Evolutionary conservation across 2,797 vertebrate species (phyloP), one percentile per base, ranked within the genome.

Genomic region (Champsocephalus esox): DNA sequence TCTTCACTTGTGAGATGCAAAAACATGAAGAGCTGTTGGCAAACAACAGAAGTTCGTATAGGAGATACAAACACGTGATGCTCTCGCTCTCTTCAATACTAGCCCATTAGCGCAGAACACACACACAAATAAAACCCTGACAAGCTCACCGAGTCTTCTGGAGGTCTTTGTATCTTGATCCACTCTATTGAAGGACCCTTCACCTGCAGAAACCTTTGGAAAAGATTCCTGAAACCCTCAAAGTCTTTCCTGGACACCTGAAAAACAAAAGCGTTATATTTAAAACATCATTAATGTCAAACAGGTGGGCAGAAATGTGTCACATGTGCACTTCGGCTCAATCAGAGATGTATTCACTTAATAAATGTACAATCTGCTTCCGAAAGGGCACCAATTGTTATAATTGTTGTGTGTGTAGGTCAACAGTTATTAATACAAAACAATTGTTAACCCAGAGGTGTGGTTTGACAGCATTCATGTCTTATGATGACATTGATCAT

Each of bases 111-210:
- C 12, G n/a, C 3, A 54, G 3, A 34, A 38, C 34, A 38, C 34
- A 12, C 14, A 7, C 44, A n/a, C 4, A 21, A 38, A n/a, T 51
- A 13, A 51, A 43, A 7, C n/a, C 14, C 3, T 3, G 2, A 57
- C 1, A 10, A 76, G 60, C 1, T 86, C 93, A 99, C 98, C 34
- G 97, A 99, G 89, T 99, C 97, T 81, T 99, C 98, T 45, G 98
- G 98, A 84, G 98, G 97, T 91, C 96, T 96, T 87, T 98, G 96
- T 66, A 99, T 99, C 94, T 99, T 99, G 19, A 94, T 91, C 98
- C 98, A 99, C 81, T 99, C 97, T 56, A 99, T 97, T 45, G 98
- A 98, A 43, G 98, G 98, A 24, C 98, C 98, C 80, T 99, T 99
- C 86, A 98, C 97, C 93, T 99, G 97, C 73, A 99, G 94, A 76